These are phyloP conservation scores for Ptilodon capucinus DNA, from an alignment of 2,888 invertebrate species.

Conservation along the genomic window DNA sequence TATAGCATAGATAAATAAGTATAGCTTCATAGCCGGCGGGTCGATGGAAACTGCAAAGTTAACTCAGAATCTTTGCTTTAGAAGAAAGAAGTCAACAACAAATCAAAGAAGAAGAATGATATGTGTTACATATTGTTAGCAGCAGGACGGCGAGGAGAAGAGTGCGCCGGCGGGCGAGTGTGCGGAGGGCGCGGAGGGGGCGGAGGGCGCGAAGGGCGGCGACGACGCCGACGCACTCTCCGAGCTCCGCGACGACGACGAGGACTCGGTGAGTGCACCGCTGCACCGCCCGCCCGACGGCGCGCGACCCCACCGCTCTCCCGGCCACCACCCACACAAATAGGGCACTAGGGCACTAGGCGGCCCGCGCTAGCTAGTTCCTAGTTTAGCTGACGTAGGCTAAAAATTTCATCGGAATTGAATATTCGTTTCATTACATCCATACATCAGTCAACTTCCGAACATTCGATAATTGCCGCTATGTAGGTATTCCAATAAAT, in stretches of 20 bases:
- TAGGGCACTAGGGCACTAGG: slow-evolving; percentile 71
- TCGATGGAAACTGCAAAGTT: too few relatives aligned
- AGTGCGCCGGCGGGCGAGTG: slow-evolving; percentile 48
- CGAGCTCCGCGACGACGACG: slow-evolving; percentile 81
- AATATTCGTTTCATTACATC: slow-evolving; percentile 24
- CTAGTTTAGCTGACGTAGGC: slow-evolving; percentile 44
- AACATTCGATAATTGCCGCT: slow-evolving; percentile 22
- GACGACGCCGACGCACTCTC: slow-evolving; percentile 70
- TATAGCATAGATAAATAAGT: too few relatives aligned
- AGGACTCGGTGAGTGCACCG: slow-evolving; percentile 87
- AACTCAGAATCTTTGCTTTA: too few relatives aligned
- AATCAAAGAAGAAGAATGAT: too few relatives aligned
- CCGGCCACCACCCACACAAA: slow-evolving; percentile 50
- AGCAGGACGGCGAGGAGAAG: slow-evolving; percentile 65
- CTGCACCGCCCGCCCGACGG: slow-evolving; percentile 26
- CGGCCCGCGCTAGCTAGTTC: slow-evolving; percentile 50
- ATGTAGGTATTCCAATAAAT: slow-evolving; percentile 24
- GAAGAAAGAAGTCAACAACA: too few relatives aligned
- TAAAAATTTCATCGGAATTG: slow-evolving; percentile 35
- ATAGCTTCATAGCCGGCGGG: too few relatives aligned
- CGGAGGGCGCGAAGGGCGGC: slow-evolving; percentile 48
- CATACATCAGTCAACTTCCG: slow-evolving; percentile 7
- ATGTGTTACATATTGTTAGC: slow-evolving; percentile 50
- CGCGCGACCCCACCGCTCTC: slow-evolving; percentile 22
- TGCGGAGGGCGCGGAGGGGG: slow-evolving; percentile 47